Base-by-base conservation (phyloP, 2,888 invertebrate species). In the Alviniconcha strummeri region DNA sequence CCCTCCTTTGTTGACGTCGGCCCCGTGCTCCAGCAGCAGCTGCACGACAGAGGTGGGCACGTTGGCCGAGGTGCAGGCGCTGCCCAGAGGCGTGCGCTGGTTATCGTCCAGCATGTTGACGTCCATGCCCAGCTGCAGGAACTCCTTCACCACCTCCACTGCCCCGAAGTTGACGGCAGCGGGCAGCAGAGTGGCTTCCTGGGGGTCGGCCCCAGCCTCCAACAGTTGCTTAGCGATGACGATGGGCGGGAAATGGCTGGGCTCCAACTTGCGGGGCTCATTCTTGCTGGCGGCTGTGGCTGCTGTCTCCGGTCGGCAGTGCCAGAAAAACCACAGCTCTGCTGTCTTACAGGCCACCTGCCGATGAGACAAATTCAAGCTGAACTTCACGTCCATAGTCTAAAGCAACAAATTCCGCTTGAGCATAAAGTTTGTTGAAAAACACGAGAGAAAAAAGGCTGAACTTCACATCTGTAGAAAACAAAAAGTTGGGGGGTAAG, bases 71-170 rank as follows among this genome's bases (percentile, higher is more conserved):
- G 90, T 89, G 82, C 91, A 91, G 2, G 91, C 90, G 80, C 89
- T 89, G 5, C 92, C 92, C 9, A 92, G 86, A 9, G 92, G 91
- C 5, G 90, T 89, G 67, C 92, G 89, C 87, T 90, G 88, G 82
- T 90, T 90, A 83, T 91, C 90, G 85, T 92, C 92, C 81, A 91
- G 84, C 89, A 90, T 89, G 83, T 92, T 92, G 5, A 92, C 89
- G 84, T 91, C 90, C 92, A 92, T 92, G 5, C 91, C 91, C 15
- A 90, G 85, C 56, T 89, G 88, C 57, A 92, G 84, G 8, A 92
- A 86, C 77, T 91, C 90, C 82, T 88, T 87, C 7, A 91, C 90
- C 15, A 90, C 86, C 72, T 87, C 86, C 13, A 86, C 85, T 71
- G 90, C 89, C 54, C 90, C 89, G 60, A 89, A 89, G 81, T 91